Conservation (phyloP, 92 coral and sea anemone genomes). For the Palythoa caribaeorum region DNA sequence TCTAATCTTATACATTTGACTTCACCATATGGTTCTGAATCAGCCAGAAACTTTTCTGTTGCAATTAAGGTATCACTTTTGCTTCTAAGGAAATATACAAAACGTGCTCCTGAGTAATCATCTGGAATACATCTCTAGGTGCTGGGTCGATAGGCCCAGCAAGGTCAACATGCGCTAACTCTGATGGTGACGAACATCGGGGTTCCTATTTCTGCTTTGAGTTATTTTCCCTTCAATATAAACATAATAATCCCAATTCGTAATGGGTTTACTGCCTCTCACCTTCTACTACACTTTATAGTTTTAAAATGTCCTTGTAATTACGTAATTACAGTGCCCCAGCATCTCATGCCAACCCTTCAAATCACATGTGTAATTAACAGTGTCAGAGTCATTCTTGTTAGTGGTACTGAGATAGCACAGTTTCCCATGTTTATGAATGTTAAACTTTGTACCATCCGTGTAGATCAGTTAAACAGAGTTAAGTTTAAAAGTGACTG, state of each 20-base stretch:
- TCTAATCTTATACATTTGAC: no score
- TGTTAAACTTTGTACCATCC: slow-evolving; percentile 58
- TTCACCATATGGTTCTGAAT: slow-evolving; percentile 52
- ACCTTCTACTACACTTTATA: slow-evolving; percentile 52
- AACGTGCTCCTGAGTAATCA: slow-evolving; percentile 40
- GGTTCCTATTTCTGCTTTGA: slow-evolving; percentile 58
- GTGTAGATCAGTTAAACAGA: slow-evolving; percentile 52
- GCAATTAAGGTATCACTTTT: slow-evolving; percentile 57
- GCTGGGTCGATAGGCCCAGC: slow-evolving; percentile 64
- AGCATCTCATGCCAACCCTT: slow-evolving; percentile 55
- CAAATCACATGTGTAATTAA: slow-evolving; percentile 29
- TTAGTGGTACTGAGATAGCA: slow-evolving; percentile 44
- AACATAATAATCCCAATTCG: slow-evolving; percentile 48
- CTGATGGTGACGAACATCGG: slow-evolving; percentile 52
- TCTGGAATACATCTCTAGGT: slow-evolving; percentile 56
- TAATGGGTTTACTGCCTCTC: slow-evolving; percentile 51
- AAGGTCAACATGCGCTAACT: slow-evolving; percentile 58
- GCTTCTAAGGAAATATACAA: slow-evolving; percentile 44
- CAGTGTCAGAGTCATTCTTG: slow-evolving; percentile 33
- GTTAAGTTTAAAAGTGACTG: slow-evolving; percentile 45
- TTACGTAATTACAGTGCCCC: slow-evolving; percentile 66
- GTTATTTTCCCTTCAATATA: slow-evolving; percentile 61
- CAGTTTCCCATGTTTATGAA: slow-evolving; percentile 52
- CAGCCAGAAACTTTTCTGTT: slow-evolving; percentile 49
- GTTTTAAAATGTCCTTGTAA: slow-evolving; percentile 52